Evolutionary conservation across 2,888 invertebrate species (phyloP).

Genomic region (Amphimallon solstitiale): DNA sequence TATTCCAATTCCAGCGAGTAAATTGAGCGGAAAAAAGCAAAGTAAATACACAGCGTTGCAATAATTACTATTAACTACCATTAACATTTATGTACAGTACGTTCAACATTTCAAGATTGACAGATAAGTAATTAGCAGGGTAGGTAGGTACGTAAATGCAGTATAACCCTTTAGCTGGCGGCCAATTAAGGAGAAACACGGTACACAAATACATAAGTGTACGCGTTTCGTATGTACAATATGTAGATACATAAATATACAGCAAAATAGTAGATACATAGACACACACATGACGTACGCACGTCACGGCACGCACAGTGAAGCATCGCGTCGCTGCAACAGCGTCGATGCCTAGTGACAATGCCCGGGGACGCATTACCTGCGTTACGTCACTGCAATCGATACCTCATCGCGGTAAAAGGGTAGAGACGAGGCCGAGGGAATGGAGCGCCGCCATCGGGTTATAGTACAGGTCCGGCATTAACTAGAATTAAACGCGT

Average conservation of each 20-base stretch:
- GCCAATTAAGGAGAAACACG: constrained; percentile 21
- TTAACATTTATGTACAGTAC: too few species aligned
- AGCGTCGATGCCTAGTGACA: constrained; percentile 48
- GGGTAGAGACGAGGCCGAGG: constrained; percentile 50
- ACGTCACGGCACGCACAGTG: constrained; percentile 38
- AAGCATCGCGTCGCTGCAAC: constrained; percentile 36
- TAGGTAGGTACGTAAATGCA: neutral
- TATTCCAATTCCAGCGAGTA: too few species aligned
- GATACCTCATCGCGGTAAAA: constrained; percentile 61
- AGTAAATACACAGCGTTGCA: too few species aligned
- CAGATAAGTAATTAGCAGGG: constrained; percentile 5
- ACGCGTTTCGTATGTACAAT: neutral
- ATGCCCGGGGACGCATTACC: constrained; percentile 57
- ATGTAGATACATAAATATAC: neutral
- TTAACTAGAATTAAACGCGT: neutral
- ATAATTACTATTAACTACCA: too few species aligned
- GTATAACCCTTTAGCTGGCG: constrained; percentile 19
- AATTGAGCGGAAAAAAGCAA: too few species aligned
- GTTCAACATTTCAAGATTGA: neutral
- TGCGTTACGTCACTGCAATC: constrained; percentile 58
- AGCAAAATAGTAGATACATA: neutral
- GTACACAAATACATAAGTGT: neutral
- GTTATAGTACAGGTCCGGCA: constrained; percentile 18
- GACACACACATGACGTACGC: constrained; percentile 19
- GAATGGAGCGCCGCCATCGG: neutral